Evolutionary conservation across 2,113 vertebrate species (phyloP).

Genomic region (Grus americana): DNA sequence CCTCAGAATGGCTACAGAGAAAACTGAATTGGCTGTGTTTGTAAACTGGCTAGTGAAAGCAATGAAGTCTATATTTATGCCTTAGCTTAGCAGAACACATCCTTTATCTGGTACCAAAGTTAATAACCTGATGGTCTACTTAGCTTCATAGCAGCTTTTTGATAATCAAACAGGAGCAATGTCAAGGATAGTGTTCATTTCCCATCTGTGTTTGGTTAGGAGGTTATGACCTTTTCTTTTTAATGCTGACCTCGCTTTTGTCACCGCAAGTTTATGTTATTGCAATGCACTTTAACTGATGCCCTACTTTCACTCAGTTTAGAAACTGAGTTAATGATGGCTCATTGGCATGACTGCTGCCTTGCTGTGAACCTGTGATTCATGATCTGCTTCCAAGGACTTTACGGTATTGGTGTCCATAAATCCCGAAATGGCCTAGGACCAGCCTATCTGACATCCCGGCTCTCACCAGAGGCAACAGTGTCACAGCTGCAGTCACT

Average conservation of each 20-base stretch:
- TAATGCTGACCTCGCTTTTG: slow-evolving; percentile 56
- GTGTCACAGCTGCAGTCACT: slow-evolving; percentile 57
- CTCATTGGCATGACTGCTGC: slow-evolving; percentile 33
- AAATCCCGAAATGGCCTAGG: slow-evolving; percentile 47
- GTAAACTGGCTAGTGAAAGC: not conserved
- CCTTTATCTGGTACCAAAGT: not conserved
- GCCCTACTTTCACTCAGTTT: slow-evolving; percentile 57
- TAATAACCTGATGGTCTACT: slow-evolving; percentile 52
- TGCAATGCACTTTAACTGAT: slow-evolving; percentile 65
- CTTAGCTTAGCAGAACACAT: not conserved
- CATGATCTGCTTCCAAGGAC: slow-evolving; percentile 48
- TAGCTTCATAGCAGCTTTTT: slow-evolving; percentile 23
- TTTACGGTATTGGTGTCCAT: slow-evolving; percentile 8
- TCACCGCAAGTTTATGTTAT: slow-evolving; percentile 53
- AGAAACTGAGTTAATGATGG: slow-evolving; percentile 32
- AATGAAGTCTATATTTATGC: not conserved
- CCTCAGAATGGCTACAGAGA: not conserved
- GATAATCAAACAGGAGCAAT: slow-evolving; percentile 40
- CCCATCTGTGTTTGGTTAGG: slow-evolving; percentile 51
- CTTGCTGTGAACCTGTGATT: slow-evolving; percentile 48
- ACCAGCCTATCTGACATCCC: slow-evolving; percentile 46
- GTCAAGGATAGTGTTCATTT: slow-evolving; percentile 12
- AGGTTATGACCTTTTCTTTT: slow-evolving; percentile 51
- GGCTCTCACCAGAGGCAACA: slow-evolving; percentile 36
- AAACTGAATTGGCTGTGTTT: not conserved